Evolutionary conservation across 2,113 vertebrate genomes (phyloP).

Genomic region (Coregonus clupeaformis): DNA sequence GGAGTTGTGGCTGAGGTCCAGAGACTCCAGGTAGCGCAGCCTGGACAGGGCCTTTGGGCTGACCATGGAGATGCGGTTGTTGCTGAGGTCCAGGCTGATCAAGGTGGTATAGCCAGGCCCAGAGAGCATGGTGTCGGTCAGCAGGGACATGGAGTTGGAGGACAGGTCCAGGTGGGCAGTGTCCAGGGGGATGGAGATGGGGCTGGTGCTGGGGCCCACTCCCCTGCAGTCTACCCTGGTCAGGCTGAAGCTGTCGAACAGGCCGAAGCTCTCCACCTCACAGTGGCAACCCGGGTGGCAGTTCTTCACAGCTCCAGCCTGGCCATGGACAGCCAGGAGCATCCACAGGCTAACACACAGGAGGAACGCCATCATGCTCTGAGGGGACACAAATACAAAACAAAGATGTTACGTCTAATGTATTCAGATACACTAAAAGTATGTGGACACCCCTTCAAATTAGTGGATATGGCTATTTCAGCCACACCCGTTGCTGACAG

Average conservation of each 20-base stretch:
- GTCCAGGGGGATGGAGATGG: slow-evolving; percentile 90
- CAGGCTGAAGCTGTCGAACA: slow-evolving; percentile 96
- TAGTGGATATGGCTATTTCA: no score
- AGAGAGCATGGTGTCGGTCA: slow-evolving; percentile 83
- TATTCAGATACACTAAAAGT: neutral
- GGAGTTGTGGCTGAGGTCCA: slow-evolving; percentile 91
- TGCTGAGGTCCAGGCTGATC: slow-evolving; percentile 89
- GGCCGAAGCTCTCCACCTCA: slow-evolving; percentile 92
- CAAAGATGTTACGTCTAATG: neutral
- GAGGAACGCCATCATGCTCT: slow-evolving; percentile 65
- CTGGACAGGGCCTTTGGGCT: slow-evolving; percentile 82
- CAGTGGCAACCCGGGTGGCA: slow-evolving; percentile 90
- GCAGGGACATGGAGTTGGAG: slow-evolving; percentile 81
- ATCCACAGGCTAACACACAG: slow-evolving; percentile 58
- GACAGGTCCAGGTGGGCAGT: slow-evolving; percentile 91
- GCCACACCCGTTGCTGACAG: no score
- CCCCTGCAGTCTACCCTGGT: slow-evolving; percentile 90
- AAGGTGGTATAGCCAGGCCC: slow-evolving; percentile 98
- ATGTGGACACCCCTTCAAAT: no score
- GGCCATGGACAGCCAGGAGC: slow-evolving; percentile 41
- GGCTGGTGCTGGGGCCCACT: slow-evolving; percentile 74
- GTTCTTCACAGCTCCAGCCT: slow-evolving; percentile 65
- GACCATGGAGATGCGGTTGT: slow-evolving; percentile 83
- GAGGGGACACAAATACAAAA: slow-evolving; percentile 3
- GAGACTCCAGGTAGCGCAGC: slow-evolving; percentile 90